Base-by-base conservation (phyloP, 2,113 vertebrate species). In the Percopsis transmontana region DNA sequence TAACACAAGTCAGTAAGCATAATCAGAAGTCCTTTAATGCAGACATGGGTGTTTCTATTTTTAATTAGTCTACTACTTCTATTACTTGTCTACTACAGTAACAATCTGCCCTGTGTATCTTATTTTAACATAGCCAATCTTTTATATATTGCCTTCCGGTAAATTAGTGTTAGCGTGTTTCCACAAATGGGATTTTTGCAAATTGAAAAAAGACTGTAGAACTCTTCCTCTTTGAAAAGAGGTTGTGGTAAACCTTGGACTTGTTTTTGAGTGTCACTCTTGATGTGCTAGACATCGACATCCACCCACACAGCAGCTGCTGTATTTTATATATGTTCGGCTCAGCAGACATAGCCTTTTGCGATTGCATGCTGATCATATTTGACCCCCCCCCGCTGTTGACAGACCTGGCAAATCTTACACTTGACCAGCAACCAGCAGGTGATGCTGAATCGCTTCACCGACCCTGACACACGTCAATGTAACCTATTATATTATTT, bases 381-480 rank as follows among this genome's bases (percentile, higher is more conserved):
- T 24, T 53, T 14, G 42, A 39, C 14, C 51, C 27, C 51, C 27
- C 6, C 14, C 55, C 38, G 42, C 33, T 50, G 3, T 21, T 55
- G 16, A 47, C 8, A 21, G 19, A 59, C 20, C 41, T n/a, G 40
- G 55, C 47, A 59, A 50, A 59, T 40, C 57, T 60, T 33, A 33
- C 44, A 23, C 38, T 19, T 19, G n/a, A 20, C 44, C 56, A 44
- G 44, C 41, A 44, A 14, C 62, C 68, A 57, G 38, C 21, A 51
- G 62, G 44, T 66, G 67, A 70, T 56, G 42, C 50, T 38, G 42
- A 50, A 33, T n/a, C 15, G 33, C 24, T 45, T 44, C 9, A 19
- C n/a, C 56, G 33, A 51, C 64, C 52, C 52, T n/a, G 19, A 66
- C 51, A 51, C 5, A 27, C 48, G n/a, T n/a, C n/a, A n/a, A n/a